These are phyloP conservation scores for Tiphia femorata DNA, from an alignment of 2,888 invertebrate species.

Conservation along the genomic window DNA sequence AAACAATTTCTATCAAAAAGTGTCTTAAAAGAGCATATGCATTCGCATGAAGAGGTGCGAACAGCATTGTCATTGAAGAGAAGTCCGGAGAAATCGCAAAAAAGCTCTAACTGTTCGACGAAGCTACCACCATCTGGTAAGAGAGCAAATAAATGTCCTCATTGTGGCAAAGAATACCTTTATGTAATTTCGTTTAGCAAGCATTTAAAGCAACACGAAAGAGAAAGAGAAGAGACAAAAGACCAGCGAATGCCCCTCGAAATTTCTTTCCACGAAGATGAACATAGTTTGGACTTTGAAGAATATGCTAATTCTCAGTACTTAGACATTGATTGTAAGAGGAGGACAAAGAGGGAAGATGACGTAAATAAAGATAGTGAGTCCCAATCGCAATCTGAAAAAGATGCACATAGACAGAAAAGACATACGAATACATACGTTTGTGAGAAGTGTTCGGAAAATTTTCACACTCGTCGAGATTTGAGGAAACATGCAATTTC, in stretches of 20 bases:
- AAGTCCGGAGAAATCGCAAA: conserved; percentile 43
- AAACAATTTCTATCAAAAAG: conserved; percentile 62
- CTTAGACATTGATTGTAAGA: conserved; percentile 35
- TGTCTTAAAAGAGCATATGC: conserved; percentile 65
- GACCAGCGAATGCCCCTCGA: conserved; percentile 46
- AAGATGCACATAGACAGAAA: conserved; percentile 21
- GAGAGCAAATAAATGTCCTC: conserved; percentile 62
- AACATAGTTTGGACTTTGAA: conserved; percentile 42
- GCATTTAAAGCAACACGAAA: conserved; percentile 63
- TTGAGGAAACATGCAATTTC: conserved; percentile 49
- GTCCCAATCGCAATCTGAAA: conserved; percentile 9
- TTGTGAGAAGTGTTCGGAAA: conserved; percentile 51
- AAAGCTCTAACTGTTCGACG: conserved; percentile 11
- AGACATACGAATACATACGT: conserved; percentile 13
- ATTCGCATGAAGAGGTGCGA: conserved; percentile 63
- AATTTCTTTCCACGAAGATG: conserved; percentile 53
- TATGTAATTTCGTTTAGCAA: conserved; percentile 65
- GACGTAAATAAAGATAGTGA: conserved; percentile 16
- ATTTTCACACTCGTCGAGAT: conserved; percentile 44
- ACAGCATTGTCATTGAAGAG: conserved; percentile 51
- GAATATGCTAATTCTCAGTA: conserved; percentile 9
- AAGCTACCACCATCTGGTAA: conserved; percentile 59
- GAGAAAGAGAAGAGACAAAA: conserved; percentile 46
- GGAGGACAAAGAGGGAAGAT: conserved; percentile 24
- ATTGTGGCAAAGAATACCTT: conserved; percentile 65